Evolutionary conservation across 1,140 invertebrate species (phyloP), one percentile per base, ranked within the genome.

Genomic region (Bemisia tabaci): DNA sequence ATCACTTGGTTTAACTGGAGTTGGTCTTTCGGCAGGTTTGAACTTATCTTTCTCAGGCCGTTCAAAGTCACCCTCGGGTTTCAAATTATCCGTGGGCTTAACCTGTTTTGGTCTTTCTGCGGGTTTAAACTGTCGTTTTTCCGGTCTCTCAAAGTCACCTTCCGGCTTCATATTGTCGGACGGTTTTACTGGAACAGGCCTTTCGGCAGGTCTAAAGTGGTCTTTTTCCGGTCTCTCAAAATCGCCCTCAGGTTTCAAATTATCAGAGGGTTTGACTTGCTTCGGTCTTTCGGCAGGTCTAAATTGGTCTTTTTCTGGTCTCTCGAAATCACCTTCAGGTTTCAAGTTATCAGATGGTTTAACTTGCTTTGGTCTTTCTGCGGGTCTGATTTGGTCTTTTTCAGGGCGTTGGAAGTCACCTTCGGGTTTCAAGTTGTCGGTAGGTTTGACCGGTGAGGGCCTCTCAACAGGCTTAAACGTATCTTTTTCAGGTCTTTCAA

Each of bases 61-160:
- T 62, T 82, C 78, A 70, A 86, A 84, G 21, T 84, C 80, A 17
- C 82, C 83, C 74, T 84, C 82, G 0, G 80, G 80, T 63, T 74
- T 74, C 0, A 84, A 68, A 71, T 84, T 84, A 70, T 81, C 82
- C 65, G 48, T 64, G 21, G 71, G 72, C 60, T 68, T 71, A 1
- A 74, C 66, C 64, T 72, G 73, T 72, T 67, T 79, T 25, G 72
- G n/a, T n/a, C n/a, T n/a, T n/a, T n/a, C n/a, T n/a, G n/a, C n/a
- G n/a, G n/a, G n/a, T n/a, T n/a, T n/a, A n/a, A n/a, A n/a, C n/a
- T n/a, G n/a, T n/a, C n/a, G n/a, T 26, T 63, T 63, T 9, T 24
- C 24, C 11, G 24, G 21, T 2, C 62, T 27, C 33, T 63, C 62
- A 25, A 63, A 63, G 9, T 63, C 62, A 9, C 62, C 62, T 63